A percentile compares a stretch with the other conserved stretches of the same genome.
Evolutionary conservation across 1,140 invertebrate species (phyloP).

Genomic region (Drosophila nigromelanica): DNA sequence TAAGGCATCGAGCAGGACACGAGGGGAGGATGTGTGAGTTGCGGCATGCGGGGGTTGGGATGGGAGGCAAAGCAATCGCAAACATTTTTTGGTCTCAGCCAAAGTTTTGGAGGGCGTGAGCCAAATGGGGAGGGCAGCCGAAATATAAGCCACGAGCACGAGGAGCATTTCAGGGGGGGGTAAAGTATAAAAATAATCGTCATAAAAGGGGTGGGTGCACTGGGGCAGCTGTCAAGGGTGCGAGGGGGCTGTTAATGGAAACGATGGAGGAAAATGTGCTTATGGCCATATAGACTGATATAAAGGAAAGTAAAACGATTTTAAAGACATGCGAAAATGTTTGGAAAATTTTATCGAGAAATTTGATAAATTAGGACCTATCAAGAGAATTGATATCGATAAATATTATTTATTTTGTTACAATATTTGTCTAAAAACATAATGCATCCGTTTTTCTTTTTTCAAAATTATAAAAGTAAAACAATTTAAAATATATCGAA

Average conservation of each 20-base stretch:
- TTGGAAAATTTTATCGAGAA: too few relatives aligned
- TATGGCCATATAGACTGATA: constrained; percentile 26
- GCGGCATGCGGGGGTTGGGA: neutral
- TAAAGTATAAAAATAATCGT: constrained; percentile 77
- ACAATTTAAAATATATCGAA: too few relatives aligned
- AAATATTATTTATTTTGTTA: too few relatives aligned
- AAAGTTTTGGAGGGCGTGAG: constrained; percentile 46
- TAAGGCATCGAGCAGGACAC: constrained; percentile 10
- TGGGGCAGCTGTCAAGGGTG: constrained; percentile 17
- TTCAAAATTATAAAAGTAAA: too few relatives aligned
- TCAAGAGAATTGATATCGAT: too few relatives aligned
- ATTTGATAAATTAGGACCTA: too few relatives aligned
- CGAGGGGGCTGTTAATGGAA: constrained; percentile 3
- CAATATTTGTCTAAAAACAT: too few relatives aligned
- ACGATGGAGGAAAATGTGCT: constrained; percentile 8
- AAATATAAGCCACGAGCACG: neutral
- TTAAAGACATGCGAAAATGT: neutral
- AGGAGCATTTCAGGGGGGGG: constrained; percentile 4
- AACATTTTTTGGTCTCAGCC: constrained; percentile 57
- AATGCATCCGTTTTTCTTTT: too few relatives aligned
- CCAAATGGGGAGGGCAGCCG: constrained; percentile 5
- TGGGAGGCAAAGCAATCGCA: constrained; percentile 48
- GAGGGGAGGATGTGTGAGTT: neutral
- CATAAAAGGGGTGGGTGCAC: constrained; percentile 57
- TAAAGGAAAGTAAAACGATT: constrained; percentile 37